Evolutionary conservation across 2,797 vertebrate genomes (phyloP), one percentile per base, ranked within the genome.

Genomic region (Sebastes variabilis): DNA sequence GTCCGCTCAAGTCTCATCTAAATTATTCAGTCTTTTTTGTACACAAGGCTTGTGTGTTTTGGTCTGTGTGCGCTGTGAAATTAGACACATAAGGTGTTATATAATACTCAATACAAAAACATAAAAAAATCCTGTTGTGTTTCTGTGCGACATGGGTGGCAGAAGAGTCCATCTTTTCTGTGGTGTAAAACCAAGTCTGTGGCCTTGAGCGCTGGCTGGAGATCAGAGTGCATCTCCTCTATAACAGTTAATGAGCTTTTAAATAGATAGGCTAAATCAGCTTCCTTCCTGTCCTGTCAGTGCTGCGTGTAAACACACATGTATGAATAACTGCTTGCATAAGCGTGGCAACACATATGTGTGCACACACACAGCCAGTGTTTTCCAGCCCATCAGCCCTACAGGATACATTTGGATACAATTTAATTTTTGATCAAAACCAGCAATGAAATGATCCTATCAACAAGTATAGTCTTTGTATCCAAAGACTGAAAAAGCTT

Each of bases 21-120:
- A 94, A 94, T 93, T 82, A 93, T 94, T 93, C 79, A 94, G 66
- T 54, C 42, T 65, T 75, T 80, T 82, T 70, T 73, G 59, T 42
- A 70, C 72, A 83, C 72, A 73, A 72, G 73, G 70, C 81, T 74
- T 61, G 9, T 80, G 65, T 65, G 67, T 34, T 77, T 58, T 64
- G 66, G 71, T 66, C 29, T 61, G 65, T 61, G 67, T 36, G 80
- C 29, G 11, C 18, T 38, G 29, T 32, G 60, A 54, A 82, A 88
- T 79, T 42, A 69, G 66, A 74, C 73, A 64, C 68, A 73, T 25
- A 60, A 8, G 30, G 7, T 81, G 81, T 89, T 90, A 81, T 60
- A 74, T 83, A 87, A 91, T 66, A 42, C 46, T 64, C 10, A 36
- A 74, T 78, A 72, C 22, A 61, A 36, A 74, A 80, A 72, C 22